Conservation (phyloP, 2,113 vertebrate species). For the Eptatretus burgeri region DNA sequence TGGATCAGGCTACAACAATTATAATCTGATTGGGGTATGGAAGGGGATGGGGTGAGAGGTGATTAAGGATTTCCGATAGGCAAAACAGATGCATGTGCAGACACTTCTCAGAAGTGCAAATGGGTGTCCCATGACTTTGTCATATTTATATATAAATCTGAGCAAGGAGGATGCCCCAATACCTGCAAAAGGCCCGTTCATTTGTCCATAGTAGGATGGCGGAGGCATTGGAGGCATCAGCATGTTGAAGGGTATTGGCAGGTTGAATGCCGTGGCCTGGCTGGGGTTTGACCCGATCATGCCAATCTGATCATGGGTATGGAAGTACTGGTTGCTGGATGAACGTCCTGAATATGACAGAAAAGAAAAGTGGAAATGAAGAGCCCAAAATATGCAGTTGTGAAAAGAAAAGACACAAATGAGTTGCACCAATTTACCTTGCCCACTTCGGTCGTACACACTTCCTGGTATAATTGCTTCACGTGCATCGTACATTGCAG, state of each 20-base stretch:
- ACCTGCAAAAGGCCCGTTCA: conserved; percentile 65
- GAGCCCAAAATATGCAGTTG: neutral
- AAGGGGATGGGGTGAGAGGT: no score
- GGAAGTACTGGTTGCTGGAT: conserved; percentile 89
- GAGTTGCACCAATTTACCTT: conserved; percentile 20
- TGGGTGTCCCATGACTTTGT: no score
- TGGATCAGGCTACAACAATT: no score
- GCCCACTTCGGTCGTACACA: conserved; percentile 64
- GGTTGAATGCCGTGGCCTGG: conserved; percentile 69
- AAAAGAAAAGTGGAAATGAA: neutral
- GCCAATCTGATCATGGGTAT: conserved; percentile 88
- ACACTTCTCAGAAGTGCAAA: no score
- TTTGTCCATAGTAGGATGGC: conserved; percentile 54
- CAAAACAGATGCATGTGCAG: no score
- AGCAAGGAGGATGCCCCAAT: neutral
- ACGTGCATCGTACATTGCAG: conserved; percentile 84
- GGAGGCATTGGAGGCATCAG: conserved; percentile 94
- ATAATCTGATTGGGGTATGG: no score
- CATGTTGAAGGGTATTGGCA: conserved; percentile 85
- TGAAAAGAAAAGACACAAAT: neutral
- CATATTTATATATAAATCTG: no score
- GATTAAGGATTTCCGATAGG: no score
- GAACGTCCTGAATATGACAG: conserved; percentile 11
- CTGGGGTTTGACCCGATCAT: conserved; percentile 72
- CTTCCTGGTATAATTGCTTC: conserved; percentile 90